These are phyloP conservation scores for Sakesphorus luctuosus DNA, from an alignment of 2,113 vertebrate species.

Conservation along the genomic window DNA sequence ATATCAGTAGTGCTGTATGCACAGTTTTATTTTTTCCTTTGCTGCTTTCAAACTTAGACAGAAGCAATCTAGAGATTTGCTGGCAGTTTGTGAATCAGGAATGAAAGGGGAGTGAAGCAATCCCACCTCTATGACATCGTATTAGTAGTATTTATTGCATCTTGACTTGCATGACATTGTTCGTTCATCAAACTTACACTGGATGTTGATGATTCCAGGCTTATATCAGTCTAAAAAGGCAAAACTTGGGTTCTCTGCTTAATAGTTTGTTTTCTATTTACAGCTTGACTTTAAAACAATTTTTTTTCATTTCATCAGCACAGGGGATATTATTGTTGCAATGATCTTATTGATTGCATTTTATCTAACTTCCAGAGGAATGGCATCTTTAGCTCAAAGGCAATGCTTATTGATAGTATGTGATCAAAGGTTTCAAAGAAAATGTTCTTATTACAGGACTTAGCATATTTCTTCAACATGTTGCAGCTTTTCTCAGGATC, in stretches of 20 bases:
- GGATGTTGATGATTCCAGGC: background rate
- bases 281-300: slow-evolving; percentile 2
- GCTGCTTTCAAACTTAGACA: background rate
- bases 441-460: background rate
- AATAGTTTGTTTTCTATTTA: slow-evolving; percentile 23
- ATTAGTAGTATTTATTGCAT: slow-evolving; percentile 39
- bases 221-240: background rate
- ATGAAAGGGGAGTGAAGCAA: background rate
- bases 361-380: slow-evolving; percentile 6
- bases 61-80: background rate
- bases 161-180: background rate
- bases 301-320: background rate
- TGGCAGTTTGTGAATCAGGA: background rate
- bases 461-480: background rate
- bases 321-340: background rate
- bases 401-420: background rate
- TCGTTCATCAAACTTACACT: background rate
- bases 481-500: background rate
- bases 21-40: background rate
- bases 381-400: background rate
- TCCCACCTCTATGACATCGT: background rate
- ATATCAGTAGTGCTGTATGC: background rate
- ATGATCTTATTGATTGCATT: background rate
- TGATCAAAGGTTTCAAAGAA: background rate
- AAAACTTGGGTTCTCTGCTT: background rate